Conservation (phyloP, 1,140 invertebrate genomes). For the Orius insidiosus region DNA sequence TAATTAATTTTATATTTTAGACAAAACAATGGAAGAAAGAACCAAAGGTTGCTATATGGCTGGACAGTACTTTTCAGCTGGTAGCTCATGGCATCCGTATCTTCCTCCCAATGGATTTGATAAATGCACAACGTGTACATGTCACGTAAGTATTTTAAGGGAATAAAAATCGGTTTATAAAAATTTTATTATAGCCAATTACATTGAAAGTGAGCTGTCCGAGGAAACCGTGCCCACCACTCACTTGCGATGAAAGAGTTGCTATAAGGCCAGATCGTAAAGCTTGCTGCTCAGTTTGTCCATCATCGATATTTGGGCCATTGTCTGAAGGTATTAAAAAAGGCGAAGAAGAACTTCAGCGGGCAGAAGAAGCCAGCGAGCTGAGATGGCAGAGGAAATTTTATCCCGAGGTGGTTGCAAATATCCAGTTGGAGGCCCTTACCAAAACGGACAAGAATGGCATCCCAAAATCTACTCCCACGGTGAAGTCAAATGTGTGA, state of each 20-base stretch:
- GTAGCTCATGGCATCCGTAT: slow-evolving; percentile 76
- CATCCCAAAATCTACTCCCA: slow-evolving; percentile 66
- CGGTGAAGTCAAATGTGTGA: slow-evolving; percentile 70
- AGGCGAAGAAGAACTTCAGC: slow-evolving; percentile 16
- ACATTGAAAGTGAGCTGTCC: slow-evolving; percentile 55
- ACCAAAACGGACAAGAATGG: slow-evolving; percentile 67
- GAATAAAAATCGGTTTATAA: neutral
- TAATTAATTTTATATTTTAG: slow-evolving; percentile 6
- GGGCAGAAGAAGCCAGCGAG: slow-evolving; percentile 12
- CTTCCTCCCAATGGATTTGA: slow-evolving; percentile 77
- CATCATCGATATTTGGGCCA: slow-evolving; percentile 24
- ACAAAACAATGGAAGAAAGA: slow-evolving; percentile 26
- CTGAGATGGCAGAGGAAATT: slow-evolving; percentile 39
- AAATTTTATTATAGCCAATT: slow-evolving; percentile 9
- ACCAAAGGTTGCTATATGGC: slow-evolving; percentile 55
- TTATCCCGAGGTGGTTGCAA: slow-evolving; percentile 58
- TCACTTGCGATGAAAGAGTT: slow-evolving; percentile 49
- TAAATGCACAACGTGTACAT: slow-evolving; percentile 65
- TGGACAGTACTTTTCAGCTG: slow-evolving; percentile 59
- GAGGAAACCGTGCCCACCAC: slow-evolving; percentile 49
- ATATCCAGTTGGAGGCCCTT: slow-evolving; percentile 45
- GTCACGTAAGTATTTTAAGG: slow-evolving; percentile 38
- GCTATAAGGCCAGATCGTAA: slow-evolving; percentile 52
- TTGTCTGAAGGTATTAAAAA: slow-evolving; percentile 2
- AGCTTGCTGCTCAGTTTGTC: slow-evolving; percentile 62